These are phyloP conservation scores for Hybos culiciformis DNA, from an alignment of 2,888 invertebrate species.

Conservation along the genomic window DNA sequence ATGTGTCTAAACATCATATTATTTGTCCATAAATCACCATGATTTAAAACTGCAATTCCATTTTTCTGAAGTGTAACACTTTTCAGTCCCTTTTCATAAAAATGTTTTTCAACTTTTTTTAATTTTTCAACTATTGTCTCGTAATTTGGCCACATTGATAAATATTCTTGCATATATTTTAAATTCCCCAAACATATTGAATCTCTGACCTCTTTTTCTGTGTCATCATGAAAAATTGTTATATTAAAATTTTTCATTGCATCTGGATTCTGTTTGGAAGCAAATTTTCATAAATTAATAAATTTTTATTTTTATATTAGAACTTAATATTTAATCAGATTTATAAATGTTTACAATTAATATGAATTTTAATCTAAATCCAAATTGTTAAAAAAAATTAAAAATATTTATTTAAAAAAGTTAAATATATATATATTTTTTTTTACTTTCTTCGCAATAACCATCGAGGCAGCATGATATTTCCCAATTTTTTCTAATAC, in stretches of 20 bases:
- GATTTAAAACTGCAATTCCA: constrained; percentile 38
- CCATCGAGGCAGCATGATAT: constrained; percentile 44
- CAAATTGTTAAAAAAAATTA: neutral
- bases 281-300: too few relatives aligned
- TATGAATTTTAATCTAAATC: too few relatives aligned
- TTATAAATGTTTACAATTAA: too few relatives aligned
- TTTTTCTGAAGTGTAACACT: constrained; percentile 17
- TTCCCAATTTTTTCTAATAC: constrained; percentile 40
- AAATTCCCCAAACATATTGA: neutral
- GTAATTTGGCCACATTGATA: constrained; percentile 37
- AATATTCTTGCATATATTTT: constrained; percentile 3
- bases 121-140: constrained; percentile 35
- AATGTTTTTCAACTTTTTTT: constrained; percentile 7
- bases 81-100: constrained; percentile 1
- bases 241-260: neutral
- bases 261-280: neutral
- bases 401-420: too few relatives aligned
- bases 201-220: neutral
- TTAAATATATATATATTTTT: constrained; percentile 9
- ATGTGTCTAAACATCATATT: constrained; percentile 40
- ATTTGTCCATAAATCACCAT: constrained; percentile 42
- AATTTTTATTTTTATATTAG: too few relatives aligned
- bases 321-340: too few relatives aligned
- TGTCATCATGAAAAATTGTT: neutral
- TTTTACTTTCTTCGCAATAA: constrained; percentile 40